Base-by-base conservation (phyloP, 2,888 invertebrate species). In the Spilarctia lutea region DNA sequence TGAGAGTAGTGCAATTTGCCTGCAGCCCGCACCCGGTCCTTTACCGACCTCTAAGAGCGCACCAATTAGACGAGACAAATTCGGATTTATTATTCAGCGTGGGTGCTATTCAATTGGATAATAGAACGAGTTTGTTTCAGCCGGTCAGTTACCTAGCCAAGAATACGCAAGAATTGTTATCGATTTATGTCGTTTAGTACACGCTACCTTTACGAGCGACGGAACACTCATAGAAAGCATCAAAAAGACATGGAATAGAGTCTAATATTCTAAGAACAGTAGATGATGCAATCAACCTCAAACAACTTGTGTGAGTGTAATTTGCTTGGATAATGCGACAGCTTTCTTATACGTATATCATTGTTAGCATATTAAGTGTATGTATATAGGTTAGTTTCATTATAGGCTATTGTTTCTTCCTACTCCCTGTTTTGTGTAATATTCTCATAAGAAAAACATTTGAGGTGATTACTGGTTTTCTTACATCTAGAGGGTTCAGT, bases 1-100 rank as follows among this genome's bases (percentile, higher is more conserved):
- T 74, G 79, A 84, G 88, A 93, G 92, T 87, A 87, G 86, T 90
- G 91, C 93, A 94, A 93, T 94, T 94, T 92, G 90, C 91, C 86
- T 91, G 91, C 92, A 91, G 89, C 87, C 82, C 85, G 83, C 81
- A 78, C 78, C 72, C 84, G 89, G 87, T 86, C 86, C 91, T 91
- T 84, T 84, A 89, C 86, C 66, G 72, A 74, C 76, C 74, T 87
- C 81, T 81, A 87, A 91, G 91, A 90, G 93, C 89, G 85, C 89
- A 89, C 94, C 94, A 94, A 94, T 94, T 94, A 94, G 91, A 88
- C 85, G 91, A 90, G 90, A 91, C 91, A 90, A 92, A 92, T 91
- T 91, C 88, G 88, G 88, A 91, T 93, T 94, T 92, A 91, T 90
- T 91, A 92, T 91, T 91, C 91, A 89, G 87, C 85, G 89, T 90